phyloP scores from a whole-genome alignment of 2,797 vertebrate species.

The Micromesistius poutassou region DNA sequence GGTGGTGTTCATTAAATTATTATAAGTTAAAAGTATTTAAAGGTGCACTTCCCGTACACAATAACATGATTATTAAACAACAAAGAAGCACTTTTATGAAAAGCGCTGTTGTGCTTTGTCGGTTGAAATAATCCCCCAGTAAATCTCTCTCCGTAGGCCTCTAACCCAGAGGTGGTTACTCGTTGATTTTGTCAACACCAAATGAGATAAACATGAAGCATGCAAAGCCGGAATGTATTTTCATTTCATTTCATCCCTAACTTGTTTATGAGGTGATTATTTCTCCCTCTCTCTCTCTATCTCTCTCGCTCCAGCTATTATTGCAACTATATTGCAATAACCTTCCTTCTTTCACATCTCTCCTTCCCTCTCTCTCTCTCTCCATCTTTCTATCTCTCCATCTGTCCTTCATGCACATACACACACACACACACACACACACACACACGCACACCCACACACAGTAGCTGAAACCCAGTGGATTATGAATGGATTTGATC shows the following conservation, averaged over 20 bases:
- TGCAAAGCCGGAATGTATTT: neutral
- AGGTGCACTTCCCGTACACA: neutral
- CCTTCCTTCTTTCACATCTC: neutral
- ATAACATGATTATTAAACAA: constrained; percentile 1
- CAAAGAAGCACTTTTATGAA: neutral
- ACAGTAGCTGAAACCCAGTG: neutral
- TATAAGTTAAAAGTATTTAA: neutral
- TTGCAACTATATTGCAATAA: neutral
- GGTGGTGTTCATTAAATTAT: neutral
- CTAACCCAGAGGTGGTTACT: neutral
- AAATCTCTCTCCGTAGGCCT: neutral
- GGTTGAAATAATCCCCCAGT: neutral
- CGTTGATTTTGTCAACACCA: constrained; percentile 3
- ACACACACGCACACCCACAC: neutral
- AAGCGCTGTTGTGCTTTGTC: neutral
- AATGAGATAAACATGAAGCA: constrained; percentile 6
- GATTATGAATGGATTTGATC: neutral
- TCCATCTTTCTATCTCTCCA: constrained; percentile 1
- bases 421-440: constrained; percentile 12
- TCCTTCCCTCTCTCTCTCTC: neutral
- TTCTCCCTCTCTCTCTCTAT: neutral
- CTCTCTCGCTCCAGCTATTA: neutral
- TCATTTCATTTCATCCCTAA: neutral
- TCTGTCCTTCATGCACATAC: constrained; percentile 13
- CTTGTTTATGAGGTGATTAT: neutral